Evolutionary conservation across 2,797 vertebrate genomes (phyloP).

Genomic region (Lagorchestes hirsutus): DNA sequence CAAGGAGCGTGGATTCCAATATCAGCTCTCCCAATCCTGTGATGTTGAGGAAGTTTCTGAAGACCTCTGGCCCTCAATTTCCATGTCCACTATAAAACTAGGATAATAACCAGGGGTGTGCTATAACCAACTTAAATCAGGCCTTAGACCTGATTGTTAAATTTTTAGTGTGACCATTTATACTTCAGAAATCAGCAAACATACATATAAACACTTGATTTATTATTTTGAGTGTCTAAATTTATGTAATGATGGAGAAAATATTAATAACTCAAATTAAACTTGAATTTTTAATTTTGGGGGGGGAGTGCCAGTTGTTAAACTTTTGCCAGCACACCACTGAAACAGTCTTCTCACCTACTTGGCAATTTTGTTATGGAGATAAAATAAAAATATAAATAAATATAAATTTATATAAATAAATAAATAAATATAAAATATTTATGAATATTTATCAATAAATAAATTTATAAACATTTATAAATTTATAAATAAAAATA

Average conservation of each 20-base stretch:
- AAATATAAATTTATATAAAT: too few species aligned
- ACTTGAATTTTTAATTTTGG: too few species aligned
- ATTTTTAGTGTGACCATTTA: not conserved
- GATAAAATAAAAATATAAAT: not conserved
- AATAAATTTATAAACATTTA: too few species aligned
- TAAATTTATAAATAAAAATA: too few species aligned
- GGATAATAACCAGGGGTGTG: conserved; percentile 14
- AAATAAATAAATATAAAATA: too few species aligned
- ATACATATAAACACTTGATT: not conserved
- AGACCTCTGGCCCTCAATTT: not conserved
- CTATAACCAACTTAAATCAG: not conserved
- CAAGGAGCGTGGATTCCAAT: not conserved
- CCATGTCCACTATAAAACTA: conserved; percentile 28
- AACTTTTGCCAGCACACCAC: not conserved
- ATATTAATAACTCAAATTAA: not conserved
- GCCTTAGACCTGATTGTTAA: not conserved
- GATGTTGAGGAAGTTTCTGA: not conserved
- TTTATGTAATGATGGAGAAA: not conserved
- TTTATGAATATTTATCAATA: too few species aligned
- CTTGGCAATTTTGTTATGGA: not conserved
- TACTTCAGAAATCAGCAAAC: not conserved
- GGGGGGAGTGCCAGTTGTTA: not conserved
- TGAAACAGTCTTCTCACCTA: not conserved
- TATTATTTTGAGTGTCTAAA: not conserved
- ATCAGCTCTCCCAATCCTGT: conserved; percentile 25